A percentile compares a stretch with the other conserved stretches of the same genome.
These are phyloP conservation scores for Indri indri DNA, from an alignment of 2,113 vertebrate genomes.

Conservation along the genomic window DNA sequence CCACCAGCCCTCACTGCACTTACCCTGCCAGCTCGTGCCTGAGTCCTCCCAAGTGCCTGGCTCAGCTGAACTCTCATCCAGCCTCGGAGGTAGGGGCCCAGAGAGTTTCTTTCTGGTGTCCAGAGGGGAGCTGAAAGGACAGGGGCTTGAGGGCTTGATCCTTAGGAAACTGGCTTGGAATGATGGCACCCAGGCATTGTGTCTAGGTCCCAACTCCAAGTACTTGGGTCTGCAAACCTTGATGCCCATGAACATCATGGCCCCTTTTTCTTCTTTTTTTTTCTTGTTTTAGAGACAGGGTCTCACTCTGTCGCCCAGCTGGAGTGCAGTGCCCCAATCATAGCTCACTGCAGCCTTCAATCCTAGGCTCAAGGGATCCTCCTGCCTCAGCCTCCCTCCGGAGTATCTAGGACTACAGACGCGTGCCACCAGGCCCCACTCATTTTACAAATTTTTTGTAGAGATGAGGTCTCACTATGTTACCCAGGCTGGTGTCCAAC, in stretches of 20 bases:
- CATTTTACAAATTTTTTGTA: too few species aligned
- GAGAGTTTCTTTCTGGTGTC: constrained; percentile 64
- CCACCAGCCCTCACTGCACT: accelerated
- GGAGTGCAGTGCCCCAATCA: too few species aligned
- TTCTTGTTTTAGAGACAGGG: too few species aligned
- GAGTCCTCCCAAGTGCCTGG: constrained; percentile 61
- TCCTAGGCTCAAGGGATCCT: too few species aligned
- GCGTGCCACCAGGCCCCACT: too few species aligned
- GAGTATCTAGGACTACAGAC: too few species aligned
- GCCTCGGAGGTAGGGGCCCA: not conserved
- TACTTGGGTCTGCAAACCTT: not conserved
- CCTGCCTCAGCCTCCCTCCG: too few species aligned
- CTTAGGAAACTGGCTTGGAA: not conserved
- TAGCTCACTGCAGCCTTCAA: too few species aligned
- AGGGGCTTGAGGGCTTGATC: not conserved
- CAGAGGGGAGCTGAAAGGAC: constrained; percentile 49
- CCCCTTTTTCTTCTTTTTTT: not conserved
- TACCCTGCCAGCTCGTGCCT: constrained; percentile 32
- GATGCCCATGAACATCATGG: not conserved
- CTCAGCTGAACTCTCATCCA: constrained; percentile 34
- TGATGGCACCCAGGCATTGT: not conserved
- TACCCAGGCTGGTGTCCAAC: too few species aligned
- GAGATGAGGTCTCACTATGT: too few species aligned
- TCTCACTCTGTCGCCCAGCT: too few species aligned
- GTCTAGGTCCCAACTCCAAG: not conserved